phyloP scores from a whole-genome alignment of 2,888 invertebrate species.

The Psococerastis gibbosa region DNA sequence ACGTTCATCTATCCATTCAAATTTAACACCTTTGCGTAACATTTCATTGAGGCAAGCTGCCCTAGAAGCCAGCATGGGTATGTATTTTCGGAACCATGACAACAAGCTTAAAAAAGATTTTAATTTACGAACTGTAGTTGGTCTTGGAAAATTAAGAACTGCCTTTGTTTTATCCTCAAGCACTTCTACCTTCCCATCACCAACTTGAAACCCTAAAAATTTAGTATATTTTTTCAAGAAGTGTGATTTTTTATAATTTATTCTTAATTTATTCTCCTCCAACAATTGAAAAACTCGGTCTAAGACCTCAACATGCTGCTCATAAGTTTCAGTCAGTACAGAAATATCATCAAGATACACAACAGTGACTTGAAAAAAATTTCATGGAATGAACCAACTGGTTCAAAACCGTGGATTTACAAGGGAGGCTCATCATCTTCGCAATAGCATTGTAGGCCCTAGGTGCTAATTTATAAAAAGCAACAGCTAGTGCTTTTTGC shows the following conservation, averaged over 20 bases:
- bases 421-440: too few relatives aligned
- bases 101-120: neutral
- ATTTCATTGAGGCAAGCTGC: neutral
- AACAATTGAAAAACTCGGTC: neutral
- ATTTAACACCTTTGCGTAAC: neutral
- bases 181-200: neutral
- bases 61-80: neutral
- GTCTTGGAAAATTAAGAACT: neutral
- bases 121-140: neutral
- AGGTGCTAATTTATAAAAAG: too few relatives aligned
- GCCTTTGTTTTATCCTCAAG: neutral
- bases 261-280: neutral
- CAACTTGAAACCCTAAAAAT: neutral
- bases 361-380: too few relatives aligned
- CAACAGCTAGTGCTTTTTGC: too few relatives aligned
- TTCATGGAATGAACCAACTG: too few relatives aligned
- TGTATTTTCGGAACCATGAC: neutral
- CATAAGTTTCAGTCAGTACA: neutral
- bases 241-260: neutral
- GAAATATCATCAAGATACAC: neutral
- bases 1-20: neutral
- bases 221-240: neutral
- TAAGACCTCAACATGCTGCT: neutral
- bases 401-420: too few relatives aligned
- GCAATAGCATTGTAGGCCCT: too few relatives aligned